phyloP scores from a whole-genome alignment of 2,797 vertebrate species.

The Poliocrania exsul region DNA sequence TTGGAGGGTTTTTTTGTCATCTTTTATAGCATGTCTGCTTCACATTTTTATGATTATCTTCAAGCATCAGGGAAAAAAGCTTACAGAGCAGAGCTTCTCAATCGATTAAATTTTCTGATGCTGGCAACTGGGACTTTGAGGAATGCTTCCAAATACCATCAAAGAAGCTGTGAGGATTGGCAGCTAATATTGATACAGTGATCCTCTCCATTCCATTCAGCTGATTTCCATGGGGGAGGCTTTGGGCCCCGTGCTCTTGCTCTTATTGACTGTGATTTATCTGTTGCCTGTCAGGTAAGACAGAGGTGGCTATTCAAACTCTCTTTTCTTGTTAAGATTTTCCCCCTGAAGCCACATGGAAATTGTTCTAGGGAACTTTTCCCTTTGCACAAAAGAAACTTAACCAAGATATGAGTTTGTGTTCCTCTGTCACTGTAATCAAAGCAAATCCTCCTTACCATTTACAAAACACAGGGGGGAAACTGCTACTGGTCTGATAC shows the following conservation, averaged over 20 bases:
- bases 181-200: neutral
- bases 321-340: neutral
- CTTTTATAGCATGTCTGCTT: neutral
- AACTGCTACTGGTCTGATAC: neutral
- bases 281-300: neutral
- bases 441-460: neutral
- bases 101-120: neutral
- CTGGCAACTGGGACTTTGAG: neutral
- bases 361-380: neutral
- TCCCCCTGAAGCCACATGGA: neutral
- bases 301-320: neutral
- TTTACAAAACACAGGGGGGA: neutral
- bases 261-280: neutral
- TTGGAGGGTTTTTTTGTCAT: neutral
- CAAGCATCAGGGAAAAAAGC: neutral
- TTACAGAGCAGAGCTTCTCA: neutral
- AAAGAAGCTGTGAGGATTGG: neutral
- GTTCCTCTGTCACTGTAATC: neutral
- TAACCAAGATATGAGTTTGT: neutral
- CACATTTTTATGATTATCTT: neutral
- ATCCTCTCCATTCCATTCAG: neutral
- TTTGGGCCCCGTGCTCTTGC: neutral
- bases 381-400: neutral
- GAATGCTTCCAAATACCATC: slow-evolving; percentile 1
- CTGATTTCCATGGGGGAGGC: neutral